phyloP scores from a whole-genome alignment of 2,797 vertebrate species.

The Gallinago solitaria region DNA sequence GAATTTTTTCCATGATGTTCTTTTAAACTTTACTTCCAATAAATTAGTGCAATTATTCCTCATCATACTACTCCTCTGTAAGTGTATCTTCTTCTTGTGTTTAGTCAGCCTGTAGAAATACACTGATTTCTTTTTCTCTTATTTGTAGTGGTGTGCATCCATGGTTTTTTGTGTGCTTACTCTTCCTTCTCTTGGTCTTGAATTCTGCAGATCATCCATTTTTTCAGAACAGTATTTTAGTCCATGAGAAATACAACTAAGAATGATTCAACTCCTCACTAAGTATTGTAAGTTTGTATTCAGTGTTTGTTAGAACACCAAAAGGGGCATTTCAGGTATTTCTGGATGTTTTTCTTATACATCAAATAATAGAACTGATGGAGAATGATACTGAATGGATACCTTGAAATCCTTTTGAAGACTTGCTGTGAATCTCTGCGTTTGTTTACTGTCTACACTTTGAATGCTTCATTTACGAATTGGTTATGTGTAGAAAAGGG shows the following conservation, averaged over 20 bases:
- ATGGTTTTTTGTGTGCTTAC: background rate
- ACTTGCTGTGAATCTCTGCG: background rate
- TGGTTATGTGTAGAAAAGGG: background rate
- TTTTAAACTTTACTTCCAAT: background rate
- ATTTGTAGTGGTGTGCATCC: background rate
- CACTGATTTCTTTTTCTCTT: background rate
- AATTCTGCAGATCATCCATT: background rate
- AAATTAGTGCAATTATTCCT: background rate
- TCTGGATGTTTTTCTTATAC: background rate
- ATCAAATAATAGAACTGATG: background rate
- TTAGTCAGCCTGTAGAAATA: background rate
- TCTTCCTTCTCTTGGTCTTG: background rate
- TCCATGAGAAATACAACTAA: background rate
- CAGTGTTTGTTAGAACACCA: background rate
- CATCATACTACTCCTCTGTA: background rate
- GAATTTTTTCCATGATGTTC: background rate
- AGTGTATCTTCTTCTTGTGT: background rate
- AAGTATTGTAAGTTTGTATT: background rate
- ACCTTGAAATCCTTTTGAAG: background rate
- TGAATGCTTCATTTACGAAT: background rate
- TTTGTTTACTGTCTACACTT: background rate
- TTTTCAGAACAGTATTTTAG: background rate
- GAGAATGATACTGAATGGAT: background rate
- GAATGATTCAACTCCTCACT: background rate
- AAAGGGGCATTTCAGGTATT: background rate